Evolutionary conservation across 2,113 vertebrate species (phyloP).

Genomic region (Danio rerio): DNA sequence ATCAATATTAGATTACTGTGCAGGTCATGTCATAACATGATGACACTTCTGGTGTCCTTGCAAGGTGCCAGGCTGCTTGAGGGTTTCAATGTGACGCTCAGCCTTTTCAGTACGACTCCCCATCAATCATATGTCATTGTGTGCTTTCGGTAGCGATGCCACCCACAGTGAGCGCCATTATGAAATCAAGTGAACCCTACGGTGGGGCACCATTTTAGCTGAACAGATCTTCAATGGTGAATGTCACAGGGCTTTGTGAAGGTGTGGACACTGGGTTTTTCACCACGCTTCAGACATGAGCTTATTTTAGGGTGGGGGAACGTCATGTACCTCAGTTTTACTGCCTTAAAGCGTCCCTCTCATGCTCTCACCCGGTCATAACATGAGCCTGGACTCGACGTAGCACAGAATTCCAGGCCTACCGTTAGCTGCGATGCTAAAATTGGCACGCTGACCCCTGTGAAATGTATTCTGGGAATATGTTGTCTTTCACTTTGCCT

Average conservation of each 20-base stretch:
- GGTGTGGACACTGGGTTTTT: constrained; percentile 29
- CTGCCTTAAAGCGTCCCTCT: constrained; percentile 40
- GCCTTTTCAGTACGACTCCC: not conserved
- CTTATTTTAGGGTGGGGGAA: constrained; percentile 41
- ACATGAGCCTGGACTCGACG: constrained; percentile 58
- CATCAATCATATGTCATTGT: not conserved
- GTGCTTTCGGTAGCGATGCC: not conserved
- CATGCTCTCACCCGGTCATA: constrained; percentile 42
- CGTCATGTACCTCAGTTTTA: constrained; percentile 48
- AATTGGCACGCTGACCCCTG: constrained; percentile 76
- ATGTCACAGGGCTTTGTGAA: not conserved
- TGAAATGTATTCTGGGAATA: constrained; percentile 81
- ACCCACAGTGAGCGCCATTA: not conserved
- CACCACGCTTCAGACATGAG: not conserved
- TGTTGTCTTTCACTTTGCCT: constrained; percentile 71
- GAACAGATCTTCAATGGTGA: not conserved
- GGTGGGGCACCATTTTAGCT: not conserved
- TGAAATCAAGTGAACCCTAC: too few species aligned
- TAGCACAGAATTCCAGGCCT: constrained; percentile 62
- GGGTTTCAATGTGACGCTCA: not conserved
- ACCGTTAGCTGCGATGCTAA: constrained; percentile 72
- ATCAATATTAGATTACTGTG: not conserved
- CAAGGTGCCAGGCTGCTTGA: not conserved
- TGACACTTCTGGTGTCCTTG: not conserved
- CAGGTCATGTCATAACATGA: not conserved